phyloP scores from a whole-genome alignment of 2,113 vertebrate genomes.

The Holacanthus passer region DNA sequence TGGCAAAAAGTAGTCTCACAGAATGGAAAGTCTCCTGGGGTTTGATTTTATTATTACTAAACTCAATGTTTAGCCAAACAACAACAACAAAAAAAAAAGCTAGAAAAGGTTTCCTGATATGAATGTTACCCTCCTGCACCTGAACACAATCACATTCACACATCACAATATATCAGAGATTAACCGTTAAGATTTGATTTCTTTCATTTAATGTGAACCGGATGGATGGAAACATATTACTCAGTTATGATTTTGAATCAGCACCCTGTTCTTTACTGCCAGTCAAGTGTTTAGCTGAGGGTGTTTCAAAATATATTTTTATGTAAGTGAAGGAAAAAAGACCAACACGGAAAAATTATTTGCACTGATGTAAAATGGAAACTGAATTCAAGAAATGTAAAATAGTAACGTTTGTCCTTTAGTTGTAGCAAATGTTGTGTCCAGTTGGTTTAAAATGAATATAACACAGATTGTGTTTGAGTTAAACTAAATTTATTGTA shows the following conservation, averaged over 20 bases:
- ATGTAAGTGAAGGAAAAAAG: not conserved
- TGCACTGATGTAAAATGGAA: not conserved
- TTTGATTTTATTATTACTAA: slow-evolving; percentile 6
- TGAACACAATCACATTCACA: not conserved
- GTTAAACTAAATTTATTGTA: slow-evolving; percentile 89
- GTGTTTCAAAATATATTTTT: not conserved
- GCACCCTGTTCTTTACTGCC: not conserved
- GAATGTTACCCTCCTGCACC: not conserved
- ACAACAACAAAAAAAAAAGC: not conserved
- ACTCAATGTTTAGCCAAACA: not conserved
- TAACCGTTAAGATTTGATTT: not conserved
- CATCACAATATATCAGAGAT: not conserved
- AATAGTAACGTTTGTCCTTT: slow-evolving; percentile 3
- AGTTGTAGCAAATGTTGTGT: not conserved
- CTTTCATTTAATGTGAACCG: not conserved
- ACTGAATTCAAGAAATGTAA: not conserved
- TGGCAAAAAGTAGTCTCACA: not conserved
- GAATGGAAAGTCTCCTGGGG: not conserved
- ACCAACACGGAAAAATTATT: not conserved
- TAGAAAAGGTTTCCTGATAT: not conserved
- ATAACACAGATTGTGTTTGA: slow-evolving; percentile 21
- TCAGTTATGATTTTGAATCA: not conserved
- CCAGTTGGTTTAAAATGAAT: slow-evolving; percentile 31
- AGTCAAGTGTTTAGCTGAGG: slow-evolving; percentile 9
- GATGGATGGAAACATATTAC: not conserved